Evolutionary conservation across 1,140 invertebrate genomes (phyloP), one percentile per base, ranked within the genome.

Genomic region (Drosophila takahashii): DNA sequence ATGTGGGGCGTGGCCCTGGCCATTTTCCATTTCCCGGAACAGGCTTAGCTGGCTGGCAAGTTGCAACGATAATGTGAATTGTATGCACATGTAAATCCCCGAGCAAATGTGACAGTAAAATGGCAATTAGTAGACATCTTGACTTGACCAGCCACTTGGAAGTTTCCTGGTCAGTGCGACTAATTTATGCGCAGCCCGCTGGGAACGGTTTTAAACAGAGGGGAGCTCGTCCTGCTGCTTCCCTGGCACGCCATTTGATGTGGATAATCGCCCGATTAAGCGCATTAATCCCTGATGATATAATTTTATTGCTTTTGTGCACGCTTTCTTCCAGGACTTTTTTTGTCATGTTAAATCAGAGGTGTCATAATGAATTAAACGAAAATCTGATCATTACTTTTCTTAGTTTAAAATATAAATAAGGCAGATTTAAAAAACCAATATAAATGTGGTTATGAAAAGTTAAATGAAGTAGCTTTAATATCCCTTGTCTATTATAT

Each of bases 61-160:
- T 81, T 70, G 56, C 69, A 67, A 76, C 65, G 66, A 74, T 85
- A 78, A 75, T 78, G 78, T 81, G 56, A 83, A 83, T 53, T 87
- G 61, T 75, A 81, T 86, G 81, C 77, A 71, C 83, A 87, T 86
- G 83, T 79, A 87, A 87, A 81, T 87, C 70, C 79, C 67, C 65
- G 77, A 65, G 74, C 80, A 78, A 87, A 87, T 81, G 81, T 87
- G 78, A 87, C 83, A 85, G 78, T 66, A 61, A 81, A 85, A 75
- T 78, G 81, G 81, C 73, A 85, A 85, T 85, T 85, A 85, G 73
- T 65, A 77, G 78, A 74, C 77, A 86, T 81, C 72, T 78, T 77
- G 75, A 77, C 77, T 79, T 45, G 67, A 41, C 67, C 81, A 77
- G 72, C 37, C 79, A 77, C 66, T 81, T 81, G 60, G 60, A 81